These are phyloP conservation scores for Coregonus clupeaformis DNA, from an alignment of 2,113 vertebrate genomes.

Conservation along the genomic window DNA sequence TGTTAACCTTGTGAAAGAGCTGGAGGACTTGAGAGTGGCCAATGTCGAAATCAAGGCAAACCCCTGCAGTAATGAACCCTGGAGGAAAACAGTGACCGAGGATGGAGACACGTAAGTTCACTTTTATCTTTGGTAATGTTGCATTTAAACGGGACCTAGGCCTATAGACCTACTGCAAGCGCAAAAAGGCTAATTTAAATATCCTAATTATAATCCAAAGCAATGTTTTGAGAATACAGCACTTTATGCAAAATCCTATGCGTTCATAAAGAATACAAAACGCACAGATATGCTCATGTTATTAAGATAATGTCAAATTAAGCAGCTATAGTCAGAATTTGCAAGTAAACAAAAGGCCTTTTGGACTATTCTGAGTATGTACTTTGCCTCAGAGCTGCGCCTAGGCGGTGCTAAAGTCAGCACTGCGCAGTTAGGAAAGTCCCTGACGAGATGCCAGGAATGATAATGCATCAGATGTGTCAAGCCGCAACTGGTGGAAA, in stretches of 20 bases:
- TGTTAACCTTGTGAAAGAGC: constrained; percentile 70
- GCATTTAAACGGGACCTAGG: not conserved
- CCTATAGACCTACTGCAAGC: no score
- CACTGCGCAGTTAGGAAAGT: constrained; percentile 84
- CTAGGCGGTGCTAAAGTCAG: constrained; percentile 62
- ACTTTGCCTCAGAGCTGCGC: constrained; percentile 52
- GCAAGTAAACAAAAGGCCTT: constrained; percentile 40
- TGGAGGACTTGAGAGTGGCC: constrained; percentile 71
- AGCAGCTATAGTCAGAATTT: constrained; percentile 3
- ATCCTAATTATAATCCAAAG: no score
- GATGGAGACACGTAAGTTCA: constrained; percentile 95
- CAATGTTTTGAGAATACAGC: no score
- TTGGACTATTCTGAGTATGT: constrained; percentile 14
- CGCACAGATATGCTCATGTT: not conserved
- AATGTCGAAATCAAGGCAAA: not conserved
- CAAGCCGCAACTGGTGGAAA: constrained; percentile 85
- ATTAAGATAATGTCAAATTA: not conserved
- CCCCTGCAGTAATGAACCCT: constrained; percentile 63
- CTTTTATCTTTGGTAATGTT: not conserved
- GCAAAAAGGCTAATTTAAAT: no score
- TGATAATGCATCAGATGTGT: constrained; percentile 79
- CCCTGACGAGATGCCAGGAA: constrained; percentile 90
- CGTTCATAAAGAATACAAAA: no score
- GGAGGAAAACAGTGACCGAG: constrained; percentile 83
- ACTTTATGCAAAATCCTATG: no score